These are phyloP conservation scores for Rousettus madagascariensis DNA, from an alignment of 2,797 vertebrate species.

Conservation along the genomic window DNA sequence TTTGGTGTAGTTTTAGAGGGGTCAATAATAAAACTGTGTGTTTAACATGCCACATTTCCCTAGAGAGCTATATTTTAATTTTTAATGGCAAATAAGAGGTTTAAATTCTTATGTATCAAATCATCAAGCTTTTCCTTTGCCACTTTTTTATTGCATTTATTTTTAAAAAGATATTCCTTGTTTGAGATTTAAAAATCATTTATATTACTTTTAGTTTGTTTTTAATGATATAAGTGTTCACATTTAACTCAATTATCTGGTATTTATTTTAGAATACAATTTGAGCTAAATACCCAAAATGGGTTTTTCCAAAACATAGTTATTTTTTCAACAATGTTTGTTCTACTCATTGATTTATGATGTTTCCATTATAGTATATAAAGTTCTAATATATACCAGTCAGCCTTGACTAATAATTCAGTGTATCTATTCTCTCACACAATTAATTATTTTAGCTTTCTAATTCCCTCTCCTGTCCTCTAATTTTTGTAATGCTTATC, in stretches of 20 bases:
- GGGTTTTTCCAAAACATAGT: not conserved
- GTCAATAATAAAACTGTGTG: not conserved
- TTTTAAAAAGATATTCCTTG: slow-evolving; percentile 4
- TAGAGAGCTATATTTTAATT: not conserved
- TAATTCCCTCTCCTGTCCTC: not conserved
- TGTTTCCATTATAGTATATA: not conserved
- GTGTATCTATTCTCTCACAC: not conserved
- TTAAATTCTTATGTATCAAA: not conserved
- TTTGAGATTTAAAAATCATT: not conserved
- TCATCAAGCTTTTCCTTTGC: not conserved
- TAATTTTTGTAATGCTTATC: not conserved
- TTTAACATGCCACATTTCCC: not conserved
- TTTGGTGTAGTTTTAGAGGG: not conserved
- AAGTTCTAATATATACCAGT: not conserved
- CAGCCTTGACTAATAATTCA: not conserved
- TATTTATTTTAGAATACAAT: not conserved
- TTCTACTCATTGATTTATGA: not conserved
- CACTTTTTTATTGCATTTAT: not conserved
- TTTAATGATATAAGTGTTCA: not conserved
- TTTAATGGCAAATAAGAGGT: not conserved
- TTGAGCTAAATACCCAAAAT: slow-evolving; percentile 6
- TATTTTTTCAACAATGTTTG: not conserved
- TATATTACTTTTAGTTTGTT: not conserved
- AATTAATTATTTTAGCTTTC: not conserved
- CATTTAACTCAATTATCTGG: not conserved